Percentiles rank a stretch among this genome's conserved stretches.
These are phyloP conservation scores for Ptyas mucosa DNA, from an alignment of 2,113 vertebrate genomes.

Conservation along the genomic window DNA sequence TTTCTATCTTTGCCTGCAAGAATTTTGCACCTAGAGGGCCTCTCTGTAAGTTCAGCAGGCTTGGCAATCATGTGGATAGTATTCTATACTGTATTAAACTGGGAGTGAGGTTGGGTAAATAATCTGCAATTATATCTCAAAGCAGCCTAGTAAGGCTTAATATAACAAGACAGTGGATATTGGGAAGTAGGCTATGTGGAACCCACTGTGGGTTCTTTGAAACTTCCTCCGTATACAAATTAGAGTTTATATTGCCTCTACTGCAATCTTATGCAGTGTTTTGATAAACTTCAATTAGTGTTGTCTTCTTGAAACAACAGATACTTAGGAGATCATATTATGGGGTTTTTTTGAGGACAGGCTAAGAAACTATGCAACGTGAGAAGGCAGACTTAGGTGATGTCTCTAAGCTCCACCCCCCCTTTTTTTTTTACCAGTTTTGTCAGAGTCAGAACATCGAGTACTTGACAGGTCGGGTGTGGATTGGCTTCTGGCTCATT, in stretches of 20 bases:
- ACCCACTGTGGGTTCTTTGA: not conserved
- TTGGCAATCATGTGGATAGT: not conserved
- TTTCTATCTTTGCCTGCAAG: not conserved
- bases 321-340: not conserved
- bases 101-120: not conserved
- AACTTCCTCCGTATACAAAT: not conserved
- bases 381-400: not conserved
- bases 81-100: not conserved
- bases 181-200: not conserved
- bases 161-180: not conserved
- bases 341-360: not conserved
- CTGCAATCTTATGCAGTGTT: not conserved
- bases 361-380: not conserved
- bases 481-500: slow-evolving; percentile 97
- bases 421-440: slow-evolving; percentile 73
- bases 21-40: fast-evolving
- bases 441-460: slow-evolving; percentile 89
- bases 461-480: slow-evolving; percentile 93
- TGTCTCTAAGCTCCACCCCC: not conserved
- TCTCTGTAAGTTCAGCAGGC: not conserved
- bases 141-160: not conserved
- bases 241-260: not conserved
- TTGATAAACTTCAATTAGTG: not conserved
- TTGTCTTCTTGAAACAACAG: not conserved
- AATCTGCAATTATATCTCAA: not conserved